Evolutionary conservation across 30 jellyfish, hydroid and myxozoan species (phyloP), one percentile per base, ranked within the genome.

Genomic region (Turritopsis dohrnii): DNA sequence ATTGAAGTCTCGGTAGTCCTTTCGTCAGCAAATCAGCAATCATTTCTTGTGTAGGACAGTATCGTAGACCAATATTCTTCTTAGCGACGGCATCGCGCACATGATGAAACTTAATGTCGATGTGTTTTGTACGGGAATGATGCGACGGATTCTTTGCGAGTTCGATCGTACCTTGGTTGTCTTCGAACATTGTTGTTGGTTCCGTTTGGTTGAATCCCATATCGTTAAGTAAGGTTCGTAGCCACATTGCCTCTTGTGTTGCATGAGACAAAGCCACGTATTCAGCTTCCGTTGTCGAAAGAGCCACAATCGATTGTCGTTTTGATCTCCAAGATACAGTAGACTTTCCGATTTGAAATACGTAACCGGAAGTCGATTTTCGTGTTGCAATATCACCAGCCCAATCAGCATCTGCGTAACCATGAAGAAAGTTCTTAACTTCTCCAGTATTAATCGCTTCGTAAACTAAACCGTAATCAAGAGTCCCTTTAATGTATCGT

Each of bases 361-460:
- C 31, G 73, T 65, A 85, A 20, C 93, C 93, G 17, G 93, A 84
- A 1, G 84, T 65, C 13, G 84, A 85, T 28, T 85, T 85, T 25
- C 93, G 52, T 18, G 87, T 5, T 18, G 71, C 26, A 21, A 54
- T 53, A 80, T 86, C 85, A 16, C 85, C 88, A 16, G 82, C 94
- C 89, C 85, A 86, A 66, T 66, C 85, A 41, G 89, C 89, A 53
- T 85, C 93, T 22, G 84, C 53, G 71, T 53, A 80, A 9, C 85
- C 94, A 53, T 80, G 29, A 17, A 80, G 76, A 22, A 18, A 26
- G 17, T 53, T 20, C 22, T 27, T 75, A 7, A n/a, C 28, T 1
- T 60, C 81, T 1, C 29, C n/a, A 13, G 87, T 21, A 3, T 66
- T 66, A 17, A 5, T 66, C 1, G 71, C 66, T 3, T 72, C 79